Evolutionary conservation across 2,888 invertebrate species (phyloP), one percentile per base, ranked within the genome.

Genomic region (Hirtodrosophila duncani): DNA sequence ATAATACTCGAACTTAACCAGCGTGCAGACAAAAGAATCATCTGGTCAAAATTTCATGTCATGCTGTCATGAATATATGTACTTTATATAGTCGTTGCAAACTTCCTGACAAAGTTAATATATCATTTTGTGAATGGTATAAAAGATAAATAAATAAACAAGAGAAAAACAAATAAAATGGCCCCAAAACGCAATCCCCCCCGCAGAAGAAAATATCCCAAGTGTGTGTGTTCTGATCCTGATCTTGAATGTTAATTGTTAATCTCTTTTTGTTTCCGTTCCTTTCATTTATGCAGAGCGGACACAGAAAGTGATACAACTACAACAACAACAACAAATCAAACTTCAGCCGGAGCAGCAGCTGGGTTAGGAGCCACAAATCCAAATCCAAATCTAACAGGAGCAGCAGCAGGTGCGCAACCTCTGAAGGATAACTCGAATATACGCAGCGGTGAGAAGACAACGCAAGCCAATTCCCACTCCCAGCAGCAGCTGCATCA

Each of bases 341-440:
- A 56, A 31, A 13, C 42, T 45, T 13, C 55, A 52, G 8, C 34
- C 23, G 4, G 42, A 33, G 6, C 44, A 21, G 7, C 48, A 26
- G 10, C 45, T 20, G 1, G 41, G 42, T 4, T 16, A 20, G 2
- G 29, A 24, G 3, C 55, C 37, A 17, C 26, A 23, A 20, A 48
- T 64, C 43, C 63, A 45, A 30, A 48, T 39, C 8, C 41, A 33
- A 36, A 59, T 44, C 69, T 69, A 63, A 57, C 70, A 66, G 45
- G 72, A 53, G 50, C 69, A 38, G 59, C 66, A 17, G 31, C 36
- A 41, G 49, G 36, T n/a, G 39, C 67, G 14, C 82, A 81, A 38
- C 86, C 86, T 14, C 63, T 86, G 8, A 86, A 86, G 64, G 86
- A 86, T 57, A 85, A 86, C 45, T 84, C 86, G 27, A 86, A 86